Base-by-base conservation (phyloP, 2,797 vertebrate species). In the Anabas testudineus region DNA sequence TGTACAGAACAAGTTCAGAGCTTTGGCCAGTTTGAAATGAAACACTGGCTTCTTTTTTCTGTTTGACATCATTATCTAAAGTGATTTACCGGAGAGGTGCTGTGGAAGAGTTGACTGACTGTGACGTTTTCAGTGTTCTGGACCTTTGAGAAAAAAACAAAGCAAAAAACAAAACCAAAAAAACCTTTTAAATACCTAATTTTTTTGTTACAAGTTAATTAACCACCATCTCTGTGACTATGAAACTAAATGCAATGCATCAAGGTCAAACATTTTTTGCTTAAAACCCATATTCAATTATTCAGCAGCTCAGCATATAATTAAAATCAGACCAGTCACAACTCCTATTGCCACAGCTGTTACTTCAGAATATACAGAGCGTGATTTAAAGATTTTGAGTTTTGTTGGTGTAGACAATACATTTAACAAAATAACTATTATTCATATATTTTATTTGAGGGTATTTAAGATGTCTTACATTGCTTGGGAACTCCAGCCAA, bases 121-220 rank as follows among this genome's bases (percentile, higher is more conserved):
- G 97, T 32, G 96, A 97, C 4, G 93, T 93, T 94, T 97, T 99
- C 80, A 97, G 92, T 43, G 97, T 96, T 90, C 96, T 95, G 78
- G 95, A 95, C 84, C 97, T 99, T 85, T 76, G 86, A 87, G 86
- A 85, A 53, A 39, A 32, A 32, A 8, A n/a, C n/a, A n/a, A n/a
- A n/a, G n/a, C n/a, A n/a, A n/a, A n/a, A n/a, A n/a, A n/a, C n/a
- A n/a, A n/a, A n/a, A 34, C 62, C 22, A 75, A 55, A 60, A 16
- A 30, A 21, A 71, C 52, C 5, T 4, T 62, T 67, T 10, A 48
- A 7, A 79, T 34, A 10, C 2, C 7, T 13, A 52, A 39, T 46
- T 26, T 28, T n/a, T 51, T 55, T 48, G 1, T 10, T 53, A 0
- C 7, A 10, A 9, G 2, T 32, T 51, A 45, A 30, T 28, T 22